Conservation (phyloP, 2,113 vertebrate genomes). For the Xiphophorus hellerii region DNA sequence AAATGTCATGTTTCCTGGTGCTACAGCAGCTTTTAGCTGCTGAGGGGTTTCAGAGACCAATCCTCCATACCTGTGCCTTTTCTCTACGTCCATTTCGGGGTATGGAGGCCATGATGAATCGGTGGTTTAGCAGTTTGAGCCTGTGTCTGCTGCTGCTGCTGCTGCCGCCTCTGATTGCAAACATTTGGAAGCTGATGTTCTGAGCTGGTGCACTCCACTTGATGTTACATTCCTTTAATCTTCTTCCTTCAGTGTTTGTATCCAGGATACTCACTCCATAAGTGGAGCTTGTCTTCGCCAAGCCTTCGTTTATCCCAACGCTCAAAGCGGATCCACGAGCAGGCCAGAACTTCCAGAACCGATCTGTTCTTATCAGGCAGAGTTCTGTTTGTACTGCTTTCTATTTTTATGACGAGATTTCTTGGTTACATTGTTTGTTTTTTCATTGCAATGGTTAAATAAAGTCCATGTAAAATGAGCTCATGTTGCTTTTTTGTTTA, state of each 20-base stretch:
- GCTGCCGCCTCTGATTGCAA: slow-evolving; percentile 46
- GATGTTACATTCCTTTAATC: slow-evolving; percentile 72
- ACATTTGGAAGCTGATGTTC: slow-evolving; percentile 49
- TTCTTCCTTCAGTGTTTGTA: slow-evolving; percentile 50
- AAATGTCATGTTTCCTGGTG: slow-evolving; percentile 73
- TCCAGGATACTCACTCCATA: slow-evolving; percentile 47
- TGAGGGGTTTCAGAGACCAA: slow-evolving; percentile 69
- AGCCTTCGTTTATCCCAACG: slow-evolving; percentile 12
- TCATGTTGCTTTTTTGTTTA: background rate
- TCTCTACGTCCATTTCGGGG: slow-evolving; percentile 69
- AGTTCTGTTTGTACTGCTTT: slow-evolving; percentile 45
- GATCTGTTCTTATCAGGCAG: slow-evolving; percentile 6
- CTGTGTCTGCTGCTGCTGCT: slow-evolving; percentile 22
- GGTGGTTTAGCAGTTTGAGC: slow-evolving; percentile 19
- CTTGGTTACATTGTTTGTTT: slow-evolving; percentile 53
- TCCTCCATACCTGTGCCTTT: slow-evolving; percentile 82
- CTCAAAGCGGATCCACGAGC: slow-evolving; percentile 38
- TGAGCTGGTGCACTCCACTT: slow-evolving; percentile 38
- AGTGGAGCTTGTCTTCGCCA: slow-evolving; percentile 6
- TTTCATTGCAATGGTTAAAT: slow-evolving; percentile 73
- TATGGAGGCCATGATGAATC: slow-evolving; percentile 53
- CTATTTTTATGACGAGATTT: slow-evolving; percentile 52
- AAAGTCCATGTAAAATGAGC: slow-evolving; percentile 51
- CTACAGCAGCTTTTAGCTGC: slow-evolving; percentile 67
- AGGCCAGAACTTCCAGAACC: slow-evolving; percentile 33